A percentile compares a stretch with the other conserved stretches of the same genome.
phyloP scores from a whole-genome alignment of 1,140 invertebrate genomes.

The Drosophila bifasciata region DNA sequence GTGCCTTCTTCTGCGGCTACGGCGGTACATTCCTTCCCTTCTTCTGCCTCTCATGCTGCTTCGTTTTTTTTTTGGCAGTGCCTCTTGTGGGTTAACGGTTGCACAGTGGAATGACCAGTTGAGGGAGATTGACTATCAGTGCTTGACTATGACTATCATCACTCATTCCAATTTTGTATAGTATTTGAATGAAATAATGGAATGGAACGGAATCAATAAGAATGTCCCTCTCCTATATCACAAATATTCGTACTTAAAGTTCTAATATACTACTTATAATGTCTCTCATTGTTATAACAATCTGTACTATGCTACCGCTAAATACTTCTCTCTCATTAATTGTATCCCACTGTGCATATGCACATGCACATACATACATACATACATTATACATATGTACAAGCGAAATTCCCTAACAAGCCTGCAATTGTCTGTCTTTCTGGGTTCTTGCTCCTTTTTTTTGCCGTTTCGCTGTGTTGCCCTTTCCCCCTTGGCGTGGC shows the following conservation, averaged over 20 bases:
- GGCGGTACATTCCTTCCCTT: conserved; percentile 22
- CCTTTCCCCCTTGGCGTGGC: background rate
- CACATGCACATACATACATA: no score
- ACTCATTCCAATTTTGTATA: no score
- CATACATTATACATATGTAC: no score
- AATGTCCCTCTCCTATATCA: no score
- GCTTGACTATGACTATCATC: no score
- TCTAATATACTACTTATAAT: no score
- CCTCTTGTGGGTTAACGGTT: background rate
- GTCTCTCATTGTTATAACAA: no score
- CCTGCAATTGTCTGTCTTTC: conserved; percentile 35
- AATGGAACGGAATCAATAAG: no score
- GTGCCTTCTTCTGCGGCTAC: conserved; percentile 10
- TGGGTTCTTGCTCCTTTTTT: conserved; percentile 7
- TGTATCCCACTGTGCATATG: conserved; percentile 1
- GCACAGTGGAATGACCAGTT: conserved; percentile 1
- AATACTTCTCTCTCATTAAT: background rate
- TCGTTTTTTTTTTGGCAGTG: conserved; percentile 14
- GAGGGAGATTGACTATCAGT: no score
- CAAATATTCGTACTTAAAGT: no score
- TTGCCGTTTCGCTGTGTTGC: background rate
- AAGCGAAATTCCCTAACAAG: conserved; percentile 11
- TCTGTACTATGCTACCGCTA: no score
- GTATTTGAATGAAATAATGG: no score
- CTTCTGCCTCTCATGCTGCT: conserved; percentile 22